Evolutionary conservation across 2,113 vertebrate species (phyloP).

Genomic region (Sciurus niger): DNA sequence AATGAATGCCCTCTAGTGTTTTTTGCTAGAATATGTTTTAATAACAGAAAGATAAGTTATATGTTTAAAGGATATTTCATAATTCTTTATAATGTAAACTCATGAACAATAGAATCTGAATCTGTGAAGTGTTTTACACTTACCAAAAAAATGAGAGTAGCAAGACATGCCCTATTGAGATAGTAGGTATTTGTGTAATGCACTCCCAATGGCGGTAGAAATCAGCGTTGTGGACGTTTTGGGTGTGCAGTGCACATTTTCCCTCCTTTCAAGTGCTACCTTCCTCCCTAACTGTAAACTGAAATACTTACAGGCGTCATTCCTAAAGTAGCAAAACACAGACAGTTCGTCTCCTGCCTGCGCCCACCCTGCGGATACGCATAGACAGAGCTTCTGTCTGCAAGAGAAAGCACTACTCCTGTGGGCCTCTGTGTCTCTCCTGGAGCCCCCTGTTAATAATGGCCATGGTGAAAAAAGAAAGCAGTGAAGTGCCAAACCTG

Average conservation of each 20-base stretch:
- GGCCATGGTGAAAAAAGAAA: background rate
- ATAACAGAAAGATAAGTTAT: background rate
- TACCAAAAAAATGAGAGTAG: background rate
- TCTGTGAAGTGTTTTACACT: slow-evolving; percentile 40
- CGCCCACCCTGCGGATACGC: rapidly evolving
- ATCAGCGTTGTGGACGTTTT: background rate
- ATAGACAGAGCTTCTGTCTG: background rate
- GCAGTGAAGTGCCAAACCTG: background rate
- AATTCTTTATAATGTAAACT: slow-evolving; percentile 59
- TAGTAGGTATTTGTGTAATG: background rate
- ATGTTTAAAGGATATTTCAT: background rate
- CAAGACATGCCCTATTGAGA: slow-evolving; percentile 23
- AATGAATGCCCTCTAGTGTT: slow-evolving; percentile 89
- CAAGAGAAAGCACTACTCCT: background rate
- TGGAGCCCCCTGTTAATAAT: background rate
- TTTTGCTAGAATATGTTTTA: slow-evolving; percentile 76
- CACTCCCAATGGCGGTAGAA: slow-evolving; percentile 1
- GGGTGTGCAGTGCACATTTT: background rate
- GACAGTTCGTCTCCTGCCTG: background rate
- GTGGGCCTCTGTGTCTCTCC: background rate
- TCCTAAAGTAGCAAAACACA: slow-evolving; percentile 1
- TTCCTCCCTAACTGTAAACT: background rate
- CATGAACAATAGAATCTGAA: slow-evolving; percentile 27
- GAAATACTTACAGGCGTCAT: background rate
- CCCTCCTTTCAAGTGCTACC: background rate